Evolutionary conservation across 1,140 invertebrate species (phyloP), one percentile per base, ranked within the genome.

Genomic region (Holotrichia oblita): DNA sequence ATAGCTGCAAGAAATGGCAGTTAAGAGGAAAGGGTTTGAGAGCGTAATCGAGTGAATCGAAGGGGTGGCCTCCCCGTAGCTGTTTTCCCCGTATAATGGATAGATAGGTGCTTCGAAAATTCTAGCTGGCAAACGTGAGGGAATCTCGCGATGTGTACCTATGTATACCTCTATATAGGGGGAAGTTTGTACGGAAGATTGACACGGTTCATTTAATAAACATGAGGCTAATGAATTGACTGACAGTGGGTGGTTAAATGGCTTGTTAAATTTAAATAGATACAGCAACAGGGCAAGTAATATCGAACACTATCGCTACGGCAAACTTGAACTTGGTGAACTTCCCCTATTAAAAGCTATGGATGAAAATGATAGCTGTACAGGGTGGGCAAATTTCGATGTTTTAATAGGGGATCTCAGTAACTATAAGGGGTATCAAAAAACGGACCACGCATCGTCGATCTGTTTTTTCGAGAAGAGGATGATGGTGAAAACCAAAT

Each of bases 171-270:
- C n/a, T 14, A 6, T 6, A 55, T 14, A 55, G 12, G 12, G 12
- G 48, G 48, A 55, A 55, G n/a, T 55, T 55, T n/a, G 14, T 34
- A 55, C 6, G 48, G 48, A 55, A 55, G 48, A 55, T 55, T 55
- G 48, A 55, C 48, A 17, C 48, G 48, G 48, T 55, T 55, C 48
- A 55, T 55, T 55, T 55, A 55, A 55, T 55, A 55, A n/a, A 55
- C 48, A 55, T 55, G 48, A 55, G 17, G 48, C 17, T 55, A 55
- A 55, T 55, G 17, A n/a, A 55, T 55, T 55, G 48, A 55, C 48
- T 55, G 48, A 55, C 48, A 55, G 48, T 55, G 14, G 9, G 17
- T 17, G 48, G 48, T 55, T 55, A 55, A 55, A 55, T 55, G 48
- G 48, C 48, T 55, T n/a, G 48, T 55, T 55, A 55, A 55, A 55